Base-by-base conservation (phyloP, 37 sponge, comb jelly and placozoan genomes). In the Chondrilla cf. caribensis region DNA sequence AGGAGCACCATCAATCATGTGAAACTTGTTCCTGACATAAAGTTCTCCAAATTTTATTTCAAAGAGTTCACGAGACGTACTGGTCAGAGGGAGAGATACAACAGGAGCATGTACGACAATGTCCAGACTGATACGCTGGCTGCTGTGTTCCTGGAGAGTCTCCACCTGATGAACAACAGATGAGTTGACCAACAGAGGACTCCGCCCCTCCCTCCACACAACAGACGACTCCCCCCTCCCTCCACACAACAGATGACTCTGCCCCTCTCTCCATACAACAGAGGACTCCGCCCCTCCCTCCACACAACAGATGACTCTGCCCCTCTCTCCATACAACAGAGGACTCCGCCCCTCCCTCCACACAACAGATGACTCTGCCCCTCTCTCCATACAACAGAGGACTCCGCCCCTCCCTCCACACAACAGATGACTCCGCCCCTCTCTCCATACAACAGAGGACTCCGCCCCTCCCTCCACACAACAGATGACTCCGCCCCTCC, bases 101-200 rank as follows among this genome's bases (percentile, higher is more conserved):
- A 79, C 81, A n/a, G 95, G 91, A 40, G 89, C 89, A 55, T 84
- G 67, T 2, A 94, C 40, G 29, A 70, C 19, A 0, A 94, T 32
- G 62, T 70, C 35, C 17, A 94, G 70, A 43, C 79, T 81, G 26
- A 94, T 83, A 8, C 87, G 57, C 60, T 81, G 57, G 6, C 82
- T 79, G 25, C 41, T 73, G 24, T 22, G 84, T n/a, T 41, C 40
- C 22, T 84, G 81, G 26, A 71, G 31, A 26, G 82, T 70, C 40
- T 90, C 81, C 9, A 90, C 77, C 84, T 90, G 40, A 38, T 4
- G 4, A 11, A 41, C 54, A 77, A 55, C 31, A 66, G 31, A 66
- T 66, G 19, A 28, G 25, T 66, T 14, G 19, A 25, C 68, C n/a
- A n/a, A n/a, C n/a, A n/a, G n/a, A n/a, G n/a, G n/a, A n/a, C 32